Percentiles rank a stretch among this genome's conserved stretches.
Evolutionary conservation across 2,113 vertebrate genomes (phyloP).

Genomic region (Labrus mixtus): DNA sequence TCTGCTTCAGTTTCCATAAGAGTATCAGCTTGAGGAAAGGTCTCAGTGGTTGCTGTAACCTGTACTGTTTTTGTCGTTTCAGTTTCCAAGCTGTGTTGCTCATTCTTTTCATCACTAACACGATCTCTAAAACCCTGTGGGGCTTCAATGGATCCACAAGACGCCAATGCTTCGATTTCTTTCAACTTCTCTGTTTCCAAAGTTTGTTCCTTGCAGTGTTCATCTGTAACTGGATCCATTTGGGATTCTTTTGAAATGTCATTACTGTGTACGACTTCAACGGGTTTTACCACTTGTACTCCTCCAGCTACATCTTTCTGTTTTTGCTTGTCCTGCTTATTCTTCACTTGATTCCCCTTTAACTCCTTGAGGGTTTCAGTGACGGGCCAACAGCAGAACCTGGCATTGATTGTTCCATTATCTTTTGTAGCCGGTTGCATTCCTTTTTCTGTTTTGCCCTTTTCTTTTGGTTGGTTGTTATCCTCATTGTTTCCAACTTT

Average conservation of each 20-base stretch:
- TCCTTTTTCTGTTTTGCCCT: not conserved
- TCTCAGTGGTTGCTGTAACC: not conserved
- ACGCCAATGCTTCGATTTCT: not conserved
- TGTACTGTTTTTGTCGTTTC: not conserved
- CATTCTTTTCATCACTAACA: not conserved
- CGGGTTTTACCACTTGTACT: not conserved
- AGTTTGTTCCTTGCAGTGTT: not conserved
- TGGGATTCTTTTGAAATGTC: conserved; percentile 6
- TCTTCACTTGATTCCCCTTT: conserved; percentile 6
- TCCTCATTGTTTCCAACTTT: conserved; percentile 60
- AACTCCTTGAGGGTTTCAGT: conserved; percentile 6
- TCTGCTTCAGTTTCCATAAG: not conserved
- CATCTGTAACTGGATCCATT: conserved; percentile 15
- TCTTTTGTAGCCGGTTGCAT: not conserved
- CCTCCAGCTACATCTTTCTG: not conserved
- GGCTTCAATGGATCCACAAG: not conserved
- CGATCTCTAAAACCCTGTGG: not conserved
- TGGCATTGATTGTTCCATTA: conserved; percentile 9
- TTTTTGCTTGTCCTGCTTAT: conserved; percentile 24
- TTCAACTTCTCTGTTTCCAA: not conserved
- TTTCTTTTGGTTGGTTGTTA: conserved; percentile 44
- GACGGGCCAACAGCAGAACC: not conserved
- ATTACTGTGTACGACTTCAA: not conserved
- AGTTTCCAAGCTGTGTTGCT: not conserved
- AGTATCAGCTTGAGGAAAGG: not conserved